A percentile compares a stretch with the other conserved stretches of the same genome.
These are phyloP conservation scores for Cryptotermes secundus DNA, from an alignment of 1,140 invertebrate species.

Conservation along the genomic window DNA sequence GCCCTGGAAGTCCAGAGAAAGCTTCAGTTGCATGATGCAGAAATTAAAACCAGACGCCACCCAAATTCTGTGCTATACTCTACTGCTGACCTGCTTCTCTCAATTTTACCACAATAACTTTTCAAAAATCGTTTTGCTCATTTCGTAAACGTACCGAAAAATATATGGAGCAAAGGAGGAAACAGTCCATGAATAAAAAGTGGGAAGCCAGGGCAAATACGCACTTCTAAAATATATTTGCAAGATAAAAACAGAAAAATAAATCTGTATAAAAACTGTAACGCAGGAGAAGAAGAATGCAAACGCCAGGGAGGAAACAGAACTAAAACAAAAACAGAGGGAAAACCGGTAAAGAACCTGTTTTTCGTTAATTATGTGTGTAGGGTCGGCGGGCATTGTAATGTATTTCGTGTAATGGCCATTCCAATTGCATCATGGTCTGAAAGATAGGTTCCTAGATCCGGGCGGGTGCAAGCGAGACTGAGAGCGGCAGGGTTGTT, in stretches of 20 bases:
- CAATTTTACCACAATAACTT: no score
- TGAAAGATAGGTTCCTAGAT: background rate
- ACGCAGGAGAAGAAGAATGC: background rate
- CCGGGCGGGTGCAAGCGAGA: background rate
- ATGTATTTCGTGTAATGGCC: background rate
- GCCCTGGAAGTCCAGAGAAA: no score
- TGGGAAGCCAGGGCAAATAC: no score
- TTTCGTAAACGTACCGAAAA: no score
- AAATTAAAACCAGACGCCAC: no score
- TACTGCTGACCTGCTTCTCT: no score
- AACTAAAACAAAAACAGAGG: background rate
- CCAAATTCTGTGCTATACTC: no score
- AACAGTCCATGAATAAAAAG: no score
- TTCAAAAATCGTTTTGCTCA: no score
- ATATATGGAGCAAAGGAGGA: no score
- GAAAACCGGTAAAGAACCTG: background rate
- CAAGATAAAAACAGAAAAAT: background rate
- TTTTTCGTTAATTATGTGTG: background rate
- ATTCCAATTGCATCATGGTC: background rate
- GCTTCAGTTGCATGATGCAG: no score
- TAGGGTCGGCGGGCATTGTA: background rate
- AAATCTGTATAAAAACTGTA: background rate
- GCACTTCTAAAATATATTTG: background rate
- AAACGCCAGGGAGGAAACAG: background rate
- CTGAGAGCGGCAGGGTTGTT: background rate